Evolutionary conservation across 2,888 invertebrate genomes (phyloP), one percentile per base, ranked within the genome.

Genomic region (Callyntrura guangdongensis): DNA sequence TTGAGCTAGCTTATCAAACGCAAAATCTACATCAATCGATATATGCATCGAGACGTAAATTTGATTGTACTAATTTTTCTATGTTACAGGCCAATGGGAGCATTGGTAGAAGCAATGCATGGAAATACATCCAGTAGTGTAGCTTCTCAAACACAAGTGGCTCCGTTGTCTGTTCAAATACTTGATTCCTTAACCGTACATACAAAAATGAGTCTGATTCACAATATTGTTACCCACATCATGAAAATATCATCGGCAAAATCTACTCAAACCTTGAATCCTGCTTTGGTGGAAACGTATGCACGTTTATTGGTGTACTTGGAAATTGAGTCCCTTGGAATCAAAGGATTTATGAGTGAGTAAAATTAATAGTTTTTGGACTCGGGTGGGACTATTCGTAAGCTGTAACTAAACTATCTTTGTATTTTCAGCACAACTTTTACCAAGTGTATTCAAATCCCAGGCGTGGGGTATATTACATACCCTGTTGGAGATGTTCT

Each of bases 381-480:
- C 47, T 25, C 12, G 59, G 4, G n/a, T 59, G 4, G n/a, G 59
- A 59, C 17, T 17, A 25, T 67, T 25, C 4, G 14, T 8, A 67
- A 12, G 27, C 25, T 17, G 22, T 27, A 11, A 6, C 22, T 86
- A 12, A 17, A 12, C 6, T 86, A 1, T 22, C 3, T 64, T 86
- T 77, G 27, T 77, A 25, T 72, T 69, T 49, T 17, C 95, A 97
- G 97, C 97, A 94, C 98, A 98, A 95, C 95, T 99, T 67, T 95
- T 99, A 93, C 98, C 99, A 0, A 97, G 97, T 36, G 98, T 98
- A 59, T 98, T 98, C 94, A 93, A 98, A 98, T 95, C 97, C 14
- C 98, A 98, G 94, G 98, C 98, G 0, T 98, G 98, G 98, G 98
- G 98, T 25, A 99, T 98, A 86, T 96, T 99, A n/a, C 98, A 99